These are phyloP conservation scores for Acanthurus leucopareius DNA, from an alignment of 2,797 vertebrate genomes.

Conservation along the genomic window DNA sequence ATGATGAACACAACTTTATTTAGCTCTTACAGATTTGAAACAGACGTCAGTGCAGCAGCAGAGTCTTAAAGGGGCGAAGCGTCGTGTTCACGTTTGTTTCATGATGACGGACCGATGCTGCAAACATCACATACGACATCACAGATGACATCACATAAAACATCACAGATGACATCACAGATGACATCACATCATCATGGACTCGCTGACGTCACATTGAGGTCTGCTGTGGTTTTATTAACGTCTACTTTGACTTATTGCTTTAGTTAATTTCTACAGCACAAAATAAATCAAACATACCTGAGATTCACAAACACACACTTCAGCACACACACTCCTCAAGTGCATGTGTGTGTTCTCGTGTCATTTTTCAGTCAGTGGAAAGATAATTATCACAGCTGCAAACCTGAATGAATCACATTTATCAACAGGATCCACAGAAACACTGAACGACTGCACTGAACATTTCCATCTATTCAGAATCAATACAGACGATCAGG, in stretches of 20 bases:
- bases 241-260: neutral
- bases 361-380: neutral
- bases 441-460: neutral
- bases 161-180: too few species aligned
- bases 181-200: neutral
- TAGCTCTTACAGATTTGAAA: neutral
- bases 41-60: neutral
- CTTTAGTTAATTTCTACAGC: neutral
- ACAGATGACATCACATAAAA: too few species aligned
- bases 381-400: neutral
- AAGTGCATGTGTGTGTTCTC: neutral
- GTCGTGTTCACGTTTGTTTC: neutral
- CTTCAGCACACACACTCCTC: neutral
- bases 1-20: constrained; percentile 22
- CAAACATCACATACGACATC: too few species aligned
- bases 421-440: neutral
- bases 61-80: constrained; percentile 11
- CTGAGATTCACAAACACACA: constrained; percentile 21
- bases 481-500: neutral
- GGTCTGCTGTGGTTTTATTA: neutral
- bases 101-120: too few species aligned
- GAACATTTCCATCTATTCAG: neutral
- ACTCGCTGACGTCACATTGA: neutral
- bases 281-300: constrained; percentile 16
- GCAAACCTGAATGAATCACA: too few species aligned